A percentile compares a stretch with the other conserved stretches of the same genome.
Conservation (phyloP, 2,113 vertebrate genomes). For the Hucho hucho region DNA sequence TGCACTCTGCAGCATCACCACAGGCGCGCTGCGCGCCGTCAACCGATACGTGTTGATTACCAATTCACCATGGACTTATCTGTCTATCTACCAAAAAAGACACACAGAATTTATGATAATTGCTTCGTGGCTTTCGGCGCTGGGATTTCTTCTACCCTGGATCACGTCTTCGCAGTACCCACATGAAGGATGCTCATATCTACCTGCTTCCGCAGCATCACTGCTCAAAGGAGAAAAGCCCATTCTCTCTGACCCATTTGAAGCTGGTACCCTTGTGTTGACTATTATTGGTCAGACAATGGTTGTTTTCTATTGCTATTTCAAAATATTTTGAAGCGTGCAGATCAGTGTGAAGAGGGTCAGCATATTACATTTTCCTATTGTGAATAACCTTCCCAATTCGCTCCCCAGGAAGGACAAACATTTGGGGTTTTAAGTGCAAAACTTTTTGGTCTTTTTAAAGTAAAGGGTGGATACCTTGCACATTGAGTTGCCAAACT, state of each 20-base stretch:
- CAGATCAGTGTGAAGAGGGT: slow-evolving; percentile 83
- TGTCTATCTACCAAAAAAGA: slow-evolving; percentile 80
- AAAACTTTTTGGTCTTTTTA: too few species aligned
- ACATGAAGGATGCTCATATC: slow-evolving; percentile 33
- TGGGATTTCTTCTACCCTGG: slow-evolving; percentile 76
- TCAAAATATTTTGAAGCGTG: slow-evolving; percentile 83
- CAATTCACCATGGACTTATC: slow-evolving; percentile 81
- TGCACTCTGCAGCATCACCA: slow-evolving; percentile 7
- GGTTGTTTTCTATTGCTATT: slow-evolving; percentile 83
- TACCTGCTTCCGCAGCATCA: slow-evolving; percentile 19
- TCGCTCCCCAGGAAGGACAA: slow-evolving; percentile 72
- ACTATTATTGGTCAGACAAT: slow-evolving; percentile 79
- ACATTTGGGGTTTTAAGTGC: slow-evolving; percentile 66
- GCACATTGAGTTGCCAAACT: too few species aligned
- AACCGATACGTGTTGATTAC: slow-evolving; percentile 88
- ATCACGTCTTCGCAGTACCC: slow-evolving; percentile 51
- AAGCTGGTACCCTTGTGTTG: slow-evolving; percentile 73
- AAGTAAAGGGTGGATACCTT: too few species aligned
- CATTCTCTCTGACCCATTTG: slow-evolving; percentile 64
- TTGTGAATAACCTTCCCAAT: slow-evolving; percentile 82
- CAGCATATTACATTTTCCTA: slow-evolving; percentile 86
- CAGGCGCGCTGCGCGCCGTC: slow-evolving; percentile 53
- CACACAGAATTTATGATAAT: slow-evolving; percentile 81
- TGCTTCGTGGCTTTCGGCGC: slow-evolving; percentile 78
- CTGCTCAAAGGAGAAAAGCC: slow-evolving; percentile 29